Evolutionary conservation across 1,140 invertebrate species (phyloP).

Genomic region (Euwallacea fornicatus): DNA sequence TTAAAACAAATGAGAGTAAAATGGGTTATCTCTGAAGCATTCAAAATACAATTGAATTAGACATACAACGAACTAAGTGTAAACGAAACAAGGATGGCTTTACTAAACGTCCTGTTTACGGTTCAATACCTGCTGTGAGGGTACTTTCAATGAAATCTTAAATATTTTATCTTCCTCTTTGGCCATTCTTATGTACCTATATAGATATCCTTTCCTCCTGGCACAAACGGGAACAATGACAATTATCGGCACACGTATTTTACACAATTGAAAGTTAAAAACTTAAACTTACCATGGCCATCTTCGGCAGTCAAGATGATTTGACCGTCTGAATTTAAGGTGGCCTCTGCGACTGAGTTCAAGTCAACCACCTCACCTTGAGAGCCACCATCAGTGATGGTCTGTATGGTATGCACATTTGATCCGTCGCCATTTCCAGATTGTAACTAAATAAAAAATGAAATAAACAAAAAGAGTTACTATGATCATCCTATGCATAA

Average conservation of each 20-base stretch:
- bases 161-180: neutral
- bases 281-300: constrained; percentile 72
- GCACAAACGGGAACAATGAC: neutral
- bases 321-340: constrained; percentile 87
- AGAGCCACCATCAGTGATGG: constrained; percentile 67
- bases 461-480: neutral
- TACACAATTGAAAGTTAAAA: neutral
- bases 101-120: too few species aligned
- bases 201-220: constrained; percentile 4
- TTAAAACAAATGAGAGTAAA: too few species aligned
- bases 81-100: too few species aligned
- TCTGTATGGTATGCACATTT: constrained; percentile 77
- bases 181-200: neutral
- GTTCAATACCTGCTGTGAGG: too few species aligned
- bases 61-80: too few species aligned
- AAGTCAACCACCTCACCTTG: constrained; percentile 79
- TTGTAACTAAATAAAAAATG: constrained; percentile 61
- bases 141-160: too few species aligned
- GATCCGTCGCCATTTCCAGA: constrained; percentile 71
- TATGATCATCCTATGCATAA: neutral
- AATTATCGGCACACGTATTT: too few species aligned
- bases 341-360: constrained; percentile 83
- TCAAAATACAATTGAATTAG: too few species aligned
- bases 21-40: too few species aligned
- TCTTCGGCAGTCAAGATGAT: constrained; percentile 94